phyloP scores from a whole-genome alignment of 2,888 invertebrate genomes.

The Neuroscelio doddi region DNA sequence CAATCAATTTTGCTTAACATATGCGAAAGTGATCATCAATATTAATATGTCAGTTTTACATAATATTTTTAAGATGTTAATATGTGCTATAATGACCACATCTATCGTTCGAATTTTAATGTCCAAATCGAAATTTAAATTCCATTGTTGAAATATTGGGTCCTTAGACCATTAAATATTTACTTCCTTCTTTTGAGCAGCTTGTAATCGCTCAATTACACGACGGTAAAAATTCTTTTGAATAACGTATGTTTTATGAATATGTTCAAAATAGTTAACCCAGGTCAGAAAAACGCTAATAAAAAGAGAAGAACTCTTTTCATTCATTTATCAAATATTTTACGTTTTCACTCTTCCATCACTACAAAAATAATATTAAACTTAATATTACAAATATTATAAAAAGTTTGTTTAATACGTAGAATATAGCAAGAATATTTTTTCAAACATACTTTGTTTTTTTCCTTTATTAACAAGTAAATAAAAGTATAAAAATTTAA shows the following conservation, averaged over 20 bases:
- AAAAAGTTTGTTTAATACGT: too few species aligned
- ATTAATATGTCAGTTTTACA: constrained; percentile 9
- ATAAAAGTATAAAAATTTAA: too few species aligned
- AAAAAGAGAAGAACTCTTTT: constrained; percentile 13
- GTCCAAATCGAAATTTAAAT: background rate
- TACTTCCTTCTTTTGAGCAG: constrained; percentile 23
- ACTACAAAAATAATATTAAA: too few species aligned
- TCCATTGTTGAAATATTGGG: constrained; percentile 13
- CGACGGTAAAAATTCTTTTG: constrained; percentile 23
- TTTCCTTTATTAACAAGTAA: too few species aligned
- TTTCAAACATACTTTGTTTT: too few species aligned
- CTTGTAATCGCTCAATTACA: constrained; percentile 30
- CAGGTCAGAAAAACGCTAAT: constrained; percentile 41
- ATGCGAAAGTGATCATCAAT: constrained; percentile 11
- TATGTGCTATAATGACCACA: constrained; percentile 5
- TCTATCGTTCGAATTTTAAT: constrained; percentile 6
- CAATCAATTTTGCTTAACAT: constrained; percentile 8
- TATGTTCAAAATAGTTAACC: constrained; percentile 38
- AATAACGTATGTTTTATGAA: constrained; percentile 30
- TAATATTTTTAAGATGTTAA: constrained; percentile 1
- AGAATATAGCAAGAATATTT: too few species aligned
- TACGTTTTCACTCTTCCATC: too few species aligned
- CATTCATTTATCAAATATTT: constrained; percentile 8
- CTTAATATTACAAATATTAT: too few species aligned
- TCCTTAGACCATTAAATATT: constrained; percentile 23